phyloP scores from a whole-genome alignment of 2,797 vertebrate genomes.

The Pangasius krempfi region DNA sequence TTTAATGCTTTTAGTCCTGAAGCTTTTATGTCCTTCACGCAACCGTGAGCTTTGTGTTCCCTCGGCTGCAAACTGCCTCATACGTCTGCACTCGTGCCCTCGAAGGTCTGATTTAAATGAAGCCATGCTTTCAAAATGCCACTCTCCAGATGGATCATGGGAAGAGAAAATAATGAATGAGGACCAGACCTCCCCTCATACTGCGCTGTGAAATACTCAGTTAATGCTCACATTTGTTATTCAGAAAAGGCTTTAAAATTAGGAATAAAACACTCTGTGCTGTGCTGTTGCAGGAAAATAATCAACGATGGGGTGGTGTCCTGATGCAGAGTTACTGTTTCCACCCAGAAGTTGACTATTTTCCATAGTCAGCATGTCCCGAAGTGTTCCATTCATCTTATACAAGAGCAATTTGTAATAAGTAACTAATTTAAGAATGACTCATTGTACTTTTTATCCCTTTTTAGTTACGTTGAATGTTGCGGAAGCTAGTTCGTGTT shows the following conservation, averaged over 20 bases:
- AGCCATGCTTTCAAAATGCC: conserved; percentile 11
- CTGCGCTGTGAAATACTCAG: neutral
- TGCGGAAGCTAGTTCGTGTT: neutral
- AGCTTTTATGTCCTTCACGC: neutral
- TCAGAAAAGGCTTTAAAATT: neutral
- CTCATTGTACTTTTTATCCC: neutral
- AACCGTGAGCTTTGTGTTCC: neutral
- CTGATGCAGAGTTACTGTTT: neutral
- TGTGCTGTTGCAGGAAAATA: neutral
- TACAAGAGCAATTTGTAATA: no score
- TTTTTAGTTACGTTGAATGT: neutral
- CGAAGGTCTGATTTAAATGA: conserved; percentile 14
- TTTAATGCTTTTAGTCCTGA: neutral
- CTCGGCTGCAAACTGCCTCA: neutral
- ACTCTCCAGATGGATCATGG: neutral
- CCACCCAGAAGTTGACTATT: neutral
- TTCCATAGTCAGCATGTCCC: no score
- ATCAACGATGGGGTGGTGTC: no score
- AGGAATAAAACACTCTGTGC: neutral
- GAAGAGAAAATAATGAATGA: neutral
- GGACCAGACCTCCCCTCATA: neutral
- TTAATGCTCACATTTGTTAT: neutral
- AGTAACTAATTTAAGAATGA: no score
- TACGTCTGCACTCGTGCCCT: conserved; percentile 2
- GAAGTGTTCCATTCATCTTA: no score